Evolutionary conservation across 2,888 invertebrate genomes (phyloP).

Genomic region (Gonocerus acuteangulatus): DNA sequence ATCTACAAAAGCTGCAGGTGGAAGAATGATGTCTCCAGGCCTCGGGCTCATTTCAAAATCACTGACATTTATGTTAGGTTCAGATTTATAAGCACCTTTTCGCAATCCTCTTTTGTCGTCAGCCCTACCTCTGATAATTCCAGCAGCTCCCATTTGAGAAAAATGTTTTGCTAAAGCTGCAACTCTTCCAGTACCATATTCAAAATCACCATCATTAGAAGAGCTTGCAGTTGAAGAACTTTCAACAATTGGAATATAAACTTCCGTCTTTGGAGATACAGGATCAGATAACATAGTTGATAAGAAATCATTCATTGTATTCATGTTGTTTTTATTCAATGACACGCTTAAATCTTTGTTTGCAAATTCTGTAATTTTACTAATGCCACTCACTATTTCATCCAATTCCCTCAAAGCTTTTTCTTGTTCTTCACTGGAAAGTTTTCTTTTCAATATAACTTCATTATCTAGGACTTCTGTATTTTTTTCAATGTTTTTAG

Average conservation of each 20-base stretch:
- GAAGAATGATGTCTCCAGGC: conserved; percentile 35
- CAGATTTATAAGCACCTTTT: conserved; percentile 40
- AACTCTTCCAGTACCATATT: conserved; percentile 58
- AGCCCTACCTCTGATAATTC: conserved; percentile 41
- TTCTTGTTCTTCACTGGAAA: conserved; percentile 39
- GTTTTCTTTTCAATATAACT: conserved; percentile 15
- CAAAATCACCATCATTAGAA: conserved; percentile 39
- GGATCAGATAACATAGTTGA: conserved; percentile 40
- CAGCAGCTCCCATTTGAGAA: conserved; percentile 44
- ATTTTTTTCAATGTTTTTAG: conserved; percentile 1
- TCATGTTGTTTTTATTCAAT: conserved; percentile 13
- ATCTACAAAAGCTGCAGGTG: conserved; percentile 33
- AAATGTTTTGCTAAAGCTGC: conserved; percentile 64
- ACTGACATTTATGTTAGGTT: conserved; percentile 42
- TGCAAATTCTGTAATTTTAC: conserved; percentile 34
- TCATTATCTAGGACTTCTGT: neutral
- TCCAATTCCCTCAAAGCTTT: conserved; percentile 39
- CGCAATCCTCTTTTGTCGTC: conserved; percentile 26
- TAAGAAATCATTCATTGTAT: conserved; percentile 32
- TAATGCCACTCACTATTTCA: conserved; percentile 38
- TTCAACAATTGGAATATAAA: conserved; percentile 38
- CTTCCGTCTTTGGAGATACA: conserved; percentile 20
- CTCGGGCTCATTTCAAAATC: conserved; percentile 29
- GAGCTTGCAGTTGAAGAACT: conserved; percentile 34
- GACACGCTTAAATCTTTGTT: conserved; percentile 31